Evolutionary conservation across 2,888 invertebrate genomes (phyloP).

Genomic region (Lithodes maja): DNA sequence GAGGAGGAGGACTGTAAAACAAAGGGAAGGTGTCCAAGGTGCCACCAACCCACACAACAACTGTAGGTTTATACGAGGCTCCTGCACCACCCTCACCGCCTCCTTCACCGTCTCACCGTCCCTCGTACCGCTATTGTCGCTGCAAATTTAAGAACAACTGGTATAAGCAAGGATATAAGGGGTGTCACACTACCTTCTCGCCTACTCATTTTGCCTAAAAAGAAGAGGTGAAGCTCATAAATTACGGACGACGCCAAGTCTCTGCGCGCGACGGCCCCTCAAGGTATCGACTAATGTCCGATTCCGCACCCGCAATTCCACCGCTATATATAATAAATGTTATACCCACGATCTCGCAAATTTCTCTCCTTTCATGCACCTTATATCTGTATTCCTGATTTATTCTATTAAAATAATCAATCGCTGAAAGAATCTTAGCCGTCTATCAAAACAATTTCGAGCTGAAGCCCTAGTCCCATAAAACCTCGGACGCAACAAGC

Average conservation of each 20-base stretch:
- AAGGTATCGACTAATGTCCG: constrained; percentile 52
- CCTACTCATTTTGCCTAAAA: constrained; percentile 65
- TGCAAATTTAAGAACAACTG: constrained; percentile 7
- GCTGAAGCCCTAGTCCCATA: constrained; percentile 24
- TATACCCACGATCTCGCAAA: no score
- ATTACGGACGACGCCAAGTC: constrained; percentile 62
- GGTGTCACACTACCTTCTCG: constrained; percentile 62
- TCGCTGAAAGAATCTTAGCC: not conserved
- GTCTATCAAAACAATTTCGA: not conserved
- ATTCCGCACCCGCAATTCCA: not conserved
- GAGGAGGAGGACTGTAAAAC: constrained; percentile 6
- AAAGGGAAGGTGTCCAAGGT: constrained; percentile 11
- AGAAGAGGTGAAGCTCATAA: constrained; percentile 63
- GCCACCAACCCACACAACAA: constrained; percentile 9
- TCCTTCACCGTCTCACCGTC: not conserved
- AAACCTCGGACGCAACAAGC: constrained; percentile 13
- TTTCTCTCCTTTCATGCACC: no score
- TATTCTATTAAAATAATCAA: no score
- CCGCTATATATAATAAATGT: no score
- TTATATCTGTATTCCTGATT: no score
- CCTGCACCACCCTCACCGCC: not conserved
- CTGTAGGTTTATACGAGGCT: not conserved
- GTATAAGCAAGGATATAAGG: constrained; percentile 42
- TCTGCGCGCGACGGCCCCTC: constrained; percentile 55
- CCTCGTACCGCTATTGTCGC: constrained; percentile 5